Percentiles rank a stretch among this genome's conserved stretches.
Conservation (phyloP, 2,797 vertebrate species). For the Heliangelus exortis region DNA sequence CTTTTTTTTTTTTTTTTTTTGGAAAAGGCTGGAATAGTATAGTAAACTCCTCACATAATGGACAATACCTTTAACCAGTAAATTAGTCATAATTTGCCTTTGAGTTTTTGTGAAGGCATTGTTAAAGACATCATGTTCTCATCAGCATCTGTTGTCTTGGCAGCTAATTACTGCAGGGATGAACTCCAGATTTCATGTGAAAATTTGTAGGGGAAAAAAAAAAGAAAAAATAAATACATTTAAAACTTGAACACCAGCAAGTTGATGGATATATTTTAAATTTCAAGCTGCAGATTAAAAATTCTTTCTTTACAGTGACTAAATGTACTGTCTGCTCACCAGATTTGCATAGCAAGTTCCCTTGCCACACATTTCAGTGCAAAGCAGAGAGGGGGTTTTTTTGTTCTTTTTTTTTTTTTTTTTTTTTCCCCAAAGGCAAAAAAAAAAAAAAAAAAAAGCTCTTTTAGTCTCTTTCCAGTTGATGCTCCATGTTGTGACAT, state of each 20-base stretch:
- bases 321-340: background rate
- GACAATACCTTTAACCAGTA: background rate
- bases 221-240: background rate
- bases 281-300: background rate
- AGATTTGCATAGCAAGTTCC: background rate
- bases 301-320: background rate
- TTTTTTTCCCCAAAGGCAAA: rapidly evolving
- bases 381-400: background rate
- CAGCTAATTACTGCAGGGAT: constrained; percentile 31
- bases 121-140: background rate
- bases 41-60: background rate
- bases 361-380: background rate
- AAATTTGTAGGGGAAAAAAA: background rate
- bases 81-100: background rate
- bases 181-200: background rate
- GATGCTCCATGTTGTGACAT: constrained; percentile 48
- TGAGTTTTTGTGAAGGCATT: background rate
- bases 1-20: background rate
- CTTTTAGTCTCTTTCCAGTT: constrained; percentile 32
- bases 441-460: background rate
- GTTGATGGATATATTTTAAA: constrained; percentile 4
- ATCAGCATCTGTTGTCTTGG: background rate
- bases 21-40: background rate
- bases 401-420: too few species aligned
- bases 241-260: background rate